Base-by-base conservation (phyloP, 2,888 invertebrate genomes). In the Xestia c-nigrum region DNA sequence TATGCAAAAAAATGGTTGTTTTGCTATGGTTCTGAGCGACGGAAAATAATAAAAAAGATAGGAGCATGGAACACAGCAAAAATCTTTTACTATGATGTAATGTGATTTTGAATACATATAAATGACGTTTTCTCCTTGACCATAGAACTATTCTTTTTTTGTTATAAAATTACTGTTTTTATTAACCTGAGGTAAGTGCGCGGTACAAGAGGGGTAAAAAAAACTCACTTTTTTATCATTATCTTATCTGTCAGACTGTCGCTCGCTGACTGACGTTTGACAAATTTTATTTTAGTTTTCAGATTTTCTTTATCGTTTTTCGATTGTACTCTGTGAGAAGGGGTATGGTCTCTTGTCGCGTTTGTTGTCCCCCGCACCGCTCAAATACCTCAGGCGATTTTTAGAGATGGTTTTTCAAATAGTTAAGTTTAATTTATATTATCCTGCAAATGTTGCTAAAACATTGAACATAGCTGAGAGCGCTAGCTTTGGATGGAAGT, bases 401-500 rank as follows among this genome's bases (percentile, higher is more conserved):
- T 24, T 6, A 0, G 24, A 57, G 12, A n/a, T 55, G 12, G 12
- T 57, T 57, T 59, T 31, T 59, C 4, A 31, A 24, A 16, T 21
- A n/a, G 3, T 72, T 72, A 21, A 14, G 9, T 38, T 38, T 47
- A 47, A 38, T 71, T 24, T 31, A 63, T 65, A 47, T 24, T 72
- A 14, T 72, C 16, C 31, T 31, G 59, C 16, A 31, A 31, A 31
- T 31, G 16, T 16, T 59, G n/a, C 5, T 57, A 24, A 12, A 57
- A 57, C 57, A 57, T 57, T 40, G 40, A 12, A 66, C 67, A 52
- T 52, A 52, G 75, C 71, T 79, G 43, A 38, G 43, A 68, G n/a
- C 68, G 40, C n/a, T 64, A 71, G 69, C 68, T 78, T 78, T 75
- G 19, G 71, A 68, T 46, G 57, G 46, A 76, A 78, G 78, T 81